Evolutionary conservation across 1,140 invertebrate species (phyloP), one percentile per base, ranked within the genome.

Genomic region (Meloidogyne hapla): DNA sequence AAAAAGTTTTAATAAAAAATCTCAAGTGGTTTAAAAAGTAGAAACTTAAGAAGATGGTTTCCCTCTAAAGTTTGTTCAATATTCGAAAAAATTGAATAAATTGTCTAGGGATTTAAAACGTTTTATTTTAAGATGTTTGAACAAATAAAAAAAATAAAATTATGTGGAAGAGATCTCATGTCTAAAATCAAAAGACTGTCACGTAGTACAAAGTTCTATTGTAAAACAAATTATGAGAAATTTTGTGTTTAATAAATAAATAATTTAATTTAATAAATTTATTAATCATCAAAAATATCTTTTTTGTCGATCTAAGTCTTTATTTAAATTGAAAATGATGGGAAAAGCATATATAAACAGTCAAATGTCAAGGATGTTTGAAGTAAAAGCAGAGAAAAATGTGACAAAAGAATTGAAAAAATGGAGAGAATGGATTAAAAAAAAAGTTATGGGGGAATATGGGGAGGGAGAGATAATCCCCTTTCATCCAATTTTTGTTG

Each of bases 351-450:
- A 40, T 18, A 40, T 28, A 66, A 21, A 66, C 25, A 66, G 26
- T 66, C 65, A 66, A 66, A 66, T 66, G 38, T 66, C 26, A 40
- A 66, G n/a, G 65, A 66, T 21, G 38, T 40, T n/a, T 25, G 25
- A 66, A 66, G 6, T 10, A 66, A 66, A 66, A 66, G 38, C 26
- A 66, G 21, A 66, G 26, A 66, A 66, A 66, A 66, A 66, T 18
- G 18, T 40, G 18, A 66, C 26, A 40, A 28, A 65, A 65, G 64
- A 38, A 65, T 65, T 28, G 64, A 23, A 23, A 65, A 26, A 18
- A 21, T 9, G 18, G 23, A 66, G 65, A 66, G 65, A 66, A 25
- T 9, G 13, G 64, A 65, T 13, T 13, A 4, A 28, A 38, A 66
- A 66, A 23, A 66, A 66, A 28, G 18, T 4, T 5, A 38, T 66